Base-by-base conservation (phyloP, 2,797 vertebrate species). In the Protonibea diacanthus region DNA sequence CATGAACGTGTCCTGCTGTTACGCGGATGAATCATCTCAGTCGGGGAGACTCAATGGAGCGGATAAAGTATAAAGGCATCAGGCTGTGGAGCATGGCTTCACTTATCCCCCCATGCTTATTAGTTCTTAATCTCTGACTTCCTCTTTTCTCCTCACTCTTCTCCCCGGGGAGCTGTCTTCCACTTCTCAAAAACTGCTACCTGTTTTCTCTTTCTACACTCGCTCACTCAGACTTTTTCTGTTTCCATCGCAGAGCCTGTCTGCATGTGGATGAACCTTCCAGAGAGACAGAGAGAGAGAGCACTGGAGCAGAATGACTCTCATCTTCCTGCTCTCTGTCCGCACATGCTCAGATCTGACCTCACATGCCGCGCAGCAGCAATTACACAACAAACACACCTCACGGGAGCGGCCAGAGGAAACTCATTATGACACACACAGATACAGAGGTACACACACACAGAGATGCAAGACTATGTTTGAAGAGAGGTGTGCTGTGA, bases 371-470 rank as follows among this genome's bases (percentile, higher is more conserved):
- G 61, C 9, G 42, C 13, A 52, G 27, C 42, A 47, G 9, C 29
- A 21, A 48, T 88, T 84, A 83, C 75, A 51, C 70, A 89, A 89
- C 59, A 63, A 58, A 49, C 67, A 64, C 59, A 72, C 64, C 74
- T 74, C 21, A 23, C 17, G 58, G 66, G 23, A 14, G 45, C 47
- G 51, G 38, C 33, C 4, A 12, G 29, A n/a, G 15, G 21, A 42
- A 20, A 23, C n/a, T 55, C 42, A 47, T 64, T 15, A 58, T 9
- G 2, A 55, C 52, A 60, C 44, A 74, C 40, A 53, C 61, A 70
- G 12, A 67, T n/a, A 40, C 18, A 67, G 9, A 48, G 25, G 6
- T 53, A 72, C 59, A 38, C 58, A 61, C 21, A 71, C 29, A 29
- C 68, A 48, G 6, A 8, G 44, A 52, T 0, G 17, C 23, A 63